Conservation (phyloP, 2,888 invertebrate species). For the Aporophyla lueneburgensis region DNA sequence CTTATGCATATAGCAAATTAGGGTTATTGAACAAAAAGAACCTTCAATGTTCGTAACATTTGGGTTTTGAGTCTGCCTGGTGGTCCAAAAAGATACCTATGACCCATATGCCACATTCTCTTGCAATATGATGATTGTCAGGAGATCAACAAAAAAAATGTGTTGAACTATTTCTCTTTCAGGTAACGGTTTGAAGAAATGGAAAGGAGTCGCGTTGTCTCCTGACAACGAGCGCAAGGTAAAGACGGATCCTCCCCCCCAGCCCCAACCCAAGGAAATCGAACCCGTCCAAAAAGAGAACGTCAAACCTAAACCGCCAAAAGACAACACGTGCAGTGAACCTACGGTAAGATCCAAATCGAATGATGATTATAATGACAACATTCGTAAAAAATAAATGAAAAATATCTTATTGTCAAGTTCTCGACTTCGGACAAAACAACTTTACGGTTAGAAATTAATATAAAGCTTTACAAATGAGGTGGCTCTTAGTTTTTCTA, state of each 20-base stretch:
- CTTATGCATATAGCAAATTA: too few species aligned
- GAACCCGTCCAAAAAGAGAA: conserved; percentile 85
- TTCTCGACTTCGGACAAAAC: neutral
- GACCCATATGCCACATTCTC: neutral
- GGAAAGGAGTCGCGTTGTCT: conserved; percentile 94
- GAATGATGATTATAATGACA: neutral
- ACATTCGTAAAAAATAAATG: neutral
- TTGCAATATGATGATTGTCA: too few species aligned
- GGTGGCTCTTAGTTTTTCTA: neutral
- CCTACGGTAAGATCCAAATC: conserved; percentile 81
- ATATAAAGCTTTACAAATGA: neutral
- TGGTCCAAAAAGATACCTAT: too few species aligned
- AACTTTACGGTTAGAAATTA: too few species aligned
- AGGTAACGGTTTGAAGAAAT: conserved; percentile 93
- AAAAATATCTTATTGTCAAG: neutral
- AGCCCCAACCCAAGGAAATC: conserved; percentile 71
- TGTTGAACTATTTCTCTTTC: conserved; percentile 53
- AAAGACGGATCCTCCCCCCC: conserved; percentile 74
- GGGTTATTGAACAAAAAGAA: neutral
- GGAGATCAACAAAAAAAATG: too few species aligned
- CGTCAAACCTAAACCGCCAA: conserved; percentile 81
- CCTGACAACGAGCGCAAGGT: conserved; percentile 91
- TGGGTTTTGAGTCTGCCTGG: neutral
- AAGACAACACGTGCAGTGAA: conserved; percentile 79
- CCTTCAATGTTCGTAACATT: neutral